Conservation (phyloP, 37 sponge, comb jelly and placozoan genomes). For the Ephydatia muelleri region DNA sequence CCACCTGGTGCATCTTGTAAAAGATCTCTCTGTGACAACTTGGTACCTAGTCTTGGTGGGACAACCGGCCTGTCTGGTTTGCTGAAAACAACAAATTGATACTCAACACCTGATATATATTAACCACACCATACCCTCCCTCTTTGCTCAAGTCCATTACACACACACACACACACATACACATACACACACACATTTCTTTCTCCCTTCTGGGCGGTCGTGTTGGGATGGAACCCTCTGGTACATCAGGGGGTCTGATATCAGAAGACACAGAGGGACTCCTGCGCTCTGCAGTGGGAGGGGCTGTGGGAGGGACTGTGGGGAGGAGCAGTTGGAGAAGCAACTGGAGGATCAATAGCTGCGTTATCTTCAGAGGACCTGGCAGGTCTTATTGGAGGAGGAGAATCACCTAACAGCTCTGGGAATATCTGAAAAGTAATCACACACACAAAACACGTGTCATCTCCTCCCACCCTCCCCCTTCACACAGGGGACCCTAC, state of each 20-base stretch:
- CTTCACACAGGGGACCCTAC: conserved; percentile 33
- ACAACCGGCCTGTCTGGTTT: not conserved
- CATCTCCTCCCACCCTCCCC: not conserved
- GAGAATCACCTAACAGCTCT: not conserved
- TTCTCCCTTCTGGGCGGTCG: conserved; percentile 4
- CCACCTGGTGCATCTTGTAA: not conserved
- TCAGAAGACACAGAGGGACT: not conserved
- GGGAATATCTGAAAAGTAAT: not conserved
- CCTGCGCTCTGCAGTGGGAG: not conserved
- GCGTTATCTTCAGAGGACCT: not conserved
- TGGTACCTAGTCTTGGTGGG: not conserved
- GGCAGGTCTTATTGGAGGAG: conserved; percentile 11
- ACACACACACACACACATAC: no score
- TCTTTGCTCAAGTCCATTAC: no score
- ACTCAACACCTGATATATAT: no score
- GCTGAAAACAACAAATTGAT: no score
- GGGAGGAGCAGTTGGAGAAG: no score
- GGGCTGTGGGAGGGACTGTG: not conserved
- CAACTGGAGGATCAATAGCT: not conserved
- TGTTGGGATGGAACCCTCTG: not conserved
- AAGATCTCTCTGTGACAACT: not conserved
- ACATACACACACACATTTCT: not conserved
- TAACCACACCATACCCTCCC: no score
- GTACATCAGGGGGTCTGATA: not conserved
- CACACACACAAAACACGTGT: not conserved